Evolutionary conservation across 2,797 vertebrate species (phyloP).

Genomic region (Dryobates pubescens): DNA sequence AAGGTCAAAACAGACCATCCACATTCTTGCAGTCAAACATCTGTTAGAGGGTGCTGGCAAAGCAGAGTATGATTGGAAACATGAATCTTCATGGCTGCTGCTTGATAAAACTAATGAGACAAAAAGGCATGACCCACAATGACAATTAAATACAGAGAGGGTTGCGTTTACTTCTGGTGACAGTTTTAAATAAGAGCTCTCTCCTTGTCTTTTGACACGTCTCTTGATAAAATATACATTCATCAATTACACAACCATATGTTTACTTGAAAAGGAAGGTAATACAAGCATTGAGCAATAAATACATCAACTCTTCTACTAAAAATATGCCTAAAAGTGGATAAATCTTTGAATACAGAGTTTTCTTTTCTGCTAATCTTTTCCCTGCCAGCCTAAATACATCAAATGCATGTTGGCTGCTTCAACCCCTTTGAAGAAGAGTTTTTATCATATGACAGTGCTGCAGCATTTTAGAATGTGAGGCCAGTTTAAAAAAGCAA

Average conservation of each 20-base stretch:
- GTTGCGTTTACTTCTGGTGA: not conserved
- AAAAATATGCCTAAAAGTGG: conserved; percentile 18
- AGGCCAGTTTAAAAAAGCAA: not conserved
- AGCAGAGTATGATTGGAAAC: not conserved
- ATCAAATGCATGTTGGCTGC: not conserved
- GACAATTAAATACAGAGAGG: not conserved
- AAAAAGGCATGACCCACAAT: not conserved
- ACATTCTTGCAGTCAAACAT: not conserved
- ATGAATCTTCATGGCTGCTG: not conserved
- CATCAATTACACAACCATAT: not conserved
- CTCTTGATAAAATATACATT: conserved; percentile 15
- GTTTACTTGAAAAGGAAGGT: conserved; percentile 19
- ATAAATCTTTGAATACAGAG: not conserved
- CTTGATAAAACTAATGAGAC: not conserved
- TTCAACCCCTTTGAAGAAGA: not conserved
- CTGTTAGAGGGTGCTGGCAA: not conserved
- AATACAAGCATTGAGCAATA: not conserved
- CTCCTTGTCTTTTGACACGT: not conserved
- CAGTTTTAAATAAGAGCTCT: not conserved
- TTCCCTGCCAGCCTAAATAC: not conserved
- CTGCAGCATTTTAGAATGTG: not conserved
- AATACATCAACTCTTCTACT: not conserved
- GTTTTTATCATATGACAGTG: not conserved
- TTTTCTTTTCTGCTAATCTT: not conserved
- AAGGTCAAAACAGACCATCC: not conserved